Evolutionary conservation across 1,140 invertebrate genomes (phyloP).

Genomic region (Ditylenchus dipsaci): DNA sequence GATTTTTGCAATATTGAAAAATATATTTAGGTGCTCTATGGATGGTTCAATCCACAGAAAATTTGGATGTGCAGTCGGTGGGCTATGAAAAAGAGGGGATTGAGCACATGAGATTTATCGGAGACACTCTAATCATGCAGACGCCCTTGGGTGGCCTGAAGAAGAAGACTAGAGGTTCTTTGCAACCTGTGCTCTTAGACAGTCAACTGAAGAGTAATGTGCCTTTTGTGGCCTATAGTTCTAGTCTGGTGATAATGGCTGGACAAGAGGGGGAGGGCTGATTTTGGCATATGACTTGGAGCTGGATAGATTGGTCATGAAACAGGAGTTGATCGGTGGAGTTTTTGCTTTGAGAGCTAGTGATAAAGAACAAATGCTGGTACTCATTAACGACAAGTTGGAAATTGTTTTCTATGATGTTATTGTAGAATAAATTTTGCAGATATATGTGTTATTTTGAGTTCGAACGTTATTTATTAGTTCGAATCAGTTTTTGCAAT

Average conservation of each 20-base stretch:
- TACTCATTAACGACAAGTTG: background rate
- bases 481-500: no score
- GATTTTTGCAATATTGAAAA: background rate
- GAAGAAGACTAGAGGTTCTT: background rate
- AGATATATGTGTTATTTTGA: no score
- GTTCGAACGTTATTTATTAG: no score
- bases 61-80: background rate
- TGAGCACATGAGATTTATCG: conserved; percentile 4
- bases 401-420: background rate
- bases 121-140: conserved; percentile 3
- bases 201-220: conserved; percentile 4
- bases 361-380: background rate
- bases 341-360: background rate
- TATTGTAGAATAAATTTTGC: background rate
- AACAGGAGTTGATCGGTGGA: background rate
- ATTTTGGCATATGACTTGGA: background rate
- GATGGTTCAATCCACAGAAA: conserved; percentile 10
- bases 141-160: conserved; percentile 4
- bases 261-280: background rate
- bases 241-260: background rate
- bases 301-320: background rate
- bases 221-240: background rate
- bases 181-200: background rate
- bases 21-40: conserved; percentile 11
- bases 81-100: conserved; percentile 23